Base-by-base conservation (phyloP, 2,797 vertebrate genomes). In the Garrulus glandarius region DNA sequence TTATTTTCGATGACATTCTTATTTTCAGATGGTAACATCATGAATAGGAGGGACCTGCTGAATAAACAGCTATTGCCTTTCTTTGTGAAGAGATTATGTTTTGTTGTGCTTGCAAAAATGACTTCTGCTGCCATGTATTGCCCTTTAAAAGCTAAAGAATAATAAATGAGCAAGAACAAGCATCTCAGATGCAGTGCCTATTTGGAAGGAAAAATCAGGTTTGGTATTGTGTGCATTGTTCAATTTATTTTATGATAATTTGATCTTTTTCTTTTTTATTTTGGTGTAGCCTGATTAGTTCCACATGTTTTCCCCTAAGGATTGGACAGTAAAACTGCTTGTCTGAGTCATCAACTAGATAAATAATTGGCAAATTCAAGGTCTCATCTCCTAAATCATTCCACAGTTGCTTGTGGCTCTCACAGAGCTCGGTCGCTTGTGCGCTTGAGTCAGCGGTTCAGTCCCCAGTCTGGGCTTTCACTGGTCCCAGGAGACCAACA, bases 311-410 rank as follows among this genome's bases (percentile, higher is more conserved):
- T 78, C 84, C 87, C 92, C 23, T 30, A 84, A 84, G 87, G 47
- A 86, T 84, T 92, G 76, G 87, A 85, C 76, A 93, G 74, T 94
- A 93, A 96, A 96, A 84, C 94, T 96, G 92, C 77, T 93, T 89
- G 65, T 93, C 76, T 96, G 94, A 97, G 91, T 96, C 96, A 96
- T 93, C 95, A 84, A 18, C 76, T 84, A 93, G 92, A 96, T 96
- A 97, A 96, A 96, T 96, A 96, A 97, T 80, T 95, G 93, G 89
- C 84, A 92, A 84, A 94, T 95, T 95, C 80, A 88, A 89, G 87
- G 79, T 46, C 50, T 78, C 76, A 69, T 92, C 81, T 87, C 94
- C 70, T 96, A 96, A 97, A 97, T 96, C 91, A 82, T 86, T 84
- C 87, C 36, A 6, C 76, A 53, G 84, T 96, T 56, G 44, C 84